Conservation (phyloP, 1,140 invertebrate species). For the Drosophila baimaii region DNA sequence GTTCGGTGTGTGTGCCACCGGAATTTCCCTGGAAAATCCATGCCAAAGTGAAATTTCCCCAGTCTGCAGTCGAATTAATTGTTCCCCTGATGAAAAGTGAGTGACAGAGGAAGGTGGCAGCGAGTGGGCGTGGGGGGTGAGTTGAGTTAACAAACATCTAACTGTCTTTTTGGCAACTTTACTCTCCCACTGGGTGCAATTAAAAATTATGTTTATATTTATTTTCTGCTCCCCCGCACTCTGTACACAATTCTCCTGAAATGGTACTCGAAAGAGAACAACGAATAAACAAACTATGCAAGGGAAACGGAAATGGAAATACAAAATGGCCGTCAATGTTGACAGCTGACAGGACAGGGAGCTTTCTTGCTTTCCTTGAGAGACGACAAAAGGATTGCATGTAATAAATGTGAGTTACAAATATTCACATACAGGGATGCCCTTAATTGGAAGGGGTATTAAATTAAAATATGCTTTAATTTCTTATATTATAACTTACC, state of each 20-base stretch:
- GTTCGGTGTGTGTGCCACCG: not conserved
- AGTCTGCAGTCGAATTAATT: constrained; percentile 39
- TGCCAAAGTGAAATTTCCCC: constrained; percentile 30
- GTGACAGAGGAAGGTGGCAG: not conserved
- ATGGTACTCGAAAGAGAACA: constrained; percentile 21
- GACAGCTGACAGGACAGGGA: constrained; percentile 18
- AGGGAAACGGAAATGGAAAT: constrained; percentile 26
- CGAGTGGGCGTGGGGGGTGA: too few species aligned
- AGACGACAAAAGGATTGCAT: not conserved
- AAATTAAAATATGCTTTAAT: not conserved
- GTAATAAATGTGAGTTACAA: not conserved
- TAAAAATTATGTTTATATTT: constrained; percentile 77
- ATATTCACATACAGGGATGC: too few species aligned
- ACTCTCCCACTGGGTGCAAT: constrained; percentile 66
- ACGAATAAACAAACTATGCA: constrained; percentile 1
- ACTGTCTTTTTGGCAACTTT: constrained; percentile 50
- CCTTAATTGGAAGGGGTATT: not conserved
- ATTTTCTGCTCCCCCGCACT: constrained; percentile 19
- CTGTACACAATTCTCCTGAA: not conserved
- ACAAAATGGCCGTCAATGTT: constrained; percentile 50
- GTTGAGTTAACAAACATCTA: constrained; percentile 32
- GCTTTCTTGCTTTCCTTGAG: not conserved
- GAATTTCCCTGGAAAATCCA: constrained; percentile 35
- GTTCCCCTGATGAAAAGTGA: constrained; percentile 27
- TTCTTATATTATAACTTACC: not conserved